Evolutionary conservation across 2,113 vertebrate genomes (phyloP).

Genomic region (Apodemus speciosus): DNA sequence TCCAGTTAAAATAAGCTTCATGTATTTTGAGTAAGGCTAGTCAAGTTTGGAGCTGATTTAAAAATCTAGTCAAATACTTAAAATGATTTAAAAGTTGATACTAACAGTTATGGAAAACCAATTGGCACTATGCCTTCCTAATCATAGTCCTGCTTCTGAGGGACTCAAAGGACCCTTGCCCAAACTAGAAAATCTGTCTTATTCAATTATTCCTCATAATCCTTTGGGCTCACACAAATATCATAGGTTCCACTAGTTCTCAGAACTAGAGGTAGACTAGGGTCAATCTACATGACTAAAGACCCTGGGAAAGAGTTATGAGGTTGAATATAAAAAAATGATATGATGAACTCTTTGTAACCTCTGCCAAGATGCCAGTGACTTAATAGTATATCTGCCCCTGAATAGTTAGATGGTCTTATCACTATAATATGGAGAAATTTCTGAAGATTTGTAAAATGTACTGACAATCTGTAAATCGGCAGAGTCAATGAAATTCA

Average conservation of each 20-base stretch:
- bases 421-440: constrained; percentile 53
- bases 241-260: constrained; percentile 20
- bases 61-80: constrained; percentile 44
- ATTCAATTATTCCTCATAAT: constrained; percentile 47
- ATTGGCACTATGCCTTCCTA: neutral
- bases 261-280: constrained; percentile 41
- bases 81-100: constrained; percentile 21
- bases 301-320: neutral
- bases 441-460: neutral
- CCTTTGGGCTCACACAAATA: neutral
- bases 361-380: neutral
- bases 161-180: constrained; percentile 25
- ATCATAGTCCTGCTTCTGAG: neutral
- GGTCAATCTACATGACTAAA: constrained; percentile 43
- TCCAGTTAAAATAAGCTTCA: constrained; percentile 52
- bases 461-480: constrained; percentile 18
- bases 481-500: constrained; percentile 32
- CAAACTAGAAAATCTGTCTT: constrained; percentile 16
- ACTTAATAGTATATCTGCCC: neutral
- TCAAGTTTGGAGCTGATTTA: neutral
- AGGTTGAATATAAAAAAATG: neutral
- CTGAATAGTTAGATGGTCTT: neutral
- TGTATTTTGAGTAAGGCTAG: constrained; percentile 34
- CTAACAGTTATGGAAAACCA: constrained; percentile 5
- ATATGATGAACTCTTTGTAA: constrained; percentile 44